phyloP scores from a whole-genome alignment of 2,797 vertebrate species.

The Rallus crepitans region DNA sequence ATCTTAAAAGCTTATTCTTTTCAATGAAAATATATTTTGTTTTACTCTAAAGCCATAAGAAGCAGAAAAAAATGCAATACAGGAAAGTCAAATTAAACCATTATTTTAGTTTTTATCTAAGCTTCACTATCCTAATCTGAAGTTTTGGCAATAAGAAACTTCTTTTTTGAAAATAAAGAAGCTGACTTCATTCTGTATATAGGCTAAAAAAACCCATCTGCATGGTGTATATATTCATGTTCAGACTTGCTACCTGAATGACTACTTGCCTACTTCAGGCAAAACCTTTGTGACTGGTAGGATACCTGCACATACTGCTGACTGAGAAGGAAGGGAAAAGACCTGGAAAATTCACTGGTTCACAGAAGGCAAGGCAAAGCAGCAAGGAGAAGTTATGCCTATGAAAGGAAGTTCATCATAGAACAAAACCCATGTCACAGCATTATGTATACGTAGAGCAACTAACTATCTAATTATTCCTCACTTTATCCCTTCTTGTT shows the following conservation, averaged over 20 bases:
- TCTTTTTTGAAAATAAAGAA: not conserved
- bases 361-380: not conserved
- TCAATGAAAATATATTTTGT: not conserved
- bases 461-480: not conserved
- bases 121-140: not conserved
- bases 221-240: not conserved
- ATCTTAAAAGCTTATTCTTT: not conserved
- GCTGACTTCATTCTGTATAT: not conserved
- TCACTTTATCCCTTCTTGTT: not conserved
- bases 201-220: not conserved
- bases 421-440: not conserved
- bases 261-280: not conserved
- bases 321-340: not conserved
- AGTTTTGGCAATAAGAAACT: not conserved
- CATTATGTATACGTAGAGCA: not conserved
- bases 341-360: not conserved
- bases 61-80: not conserved
- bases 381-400: not conserved
- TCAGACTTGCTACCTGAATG: not conserved
- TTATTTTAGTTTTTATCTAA: not conserved
- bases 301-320: not conserved
- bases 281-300: not conserved
- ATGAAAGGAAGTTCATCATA: accelerated
- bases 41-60: not conserved
- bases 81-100: not conserved